Evolutionary conservation across 2,888 invertebrate species (phyloP).

Genomic region (Pollenia amentaria): DNA sequence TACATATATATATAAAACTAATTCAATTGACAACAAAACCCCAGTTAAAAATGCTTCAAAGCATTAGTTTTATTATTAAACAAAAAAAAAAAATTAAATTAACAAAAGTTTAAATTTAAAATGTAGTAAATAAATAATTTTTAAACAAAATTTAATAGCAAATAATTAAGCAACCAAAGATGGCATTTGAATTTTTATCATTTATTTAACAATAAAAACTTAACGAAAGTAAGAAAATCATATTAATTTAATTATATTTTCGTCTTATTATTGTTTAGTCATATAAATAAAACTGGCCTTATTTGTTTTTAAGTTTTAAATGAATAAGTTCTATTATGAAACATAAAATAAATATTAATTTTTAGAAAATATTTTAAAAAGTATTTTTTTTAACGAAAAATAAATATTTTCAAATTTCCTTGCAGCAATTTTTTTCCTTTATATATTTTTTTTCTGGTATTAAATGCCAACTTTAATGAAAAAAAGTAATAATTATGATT

Average conservation of each 20-base stretch:
- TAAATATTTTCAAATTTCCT: conserved; percentile 5
- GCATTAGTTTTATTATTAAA: conserved; percentile 36
- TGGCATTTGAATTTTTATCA: conserved; percentile 67
- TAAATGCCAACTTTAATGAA: conserved; percentile 57
- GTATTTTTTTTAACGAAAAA: background rate
- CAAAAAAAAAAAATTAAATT: background rate
- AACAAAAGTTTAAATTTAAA: conserved; percentile 26
- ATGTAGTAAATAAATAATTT: conserved; percentile 62
- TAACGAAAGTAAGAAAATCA: conserved; percentile 8
- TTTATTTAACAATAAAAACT: conserved; percentile 6
- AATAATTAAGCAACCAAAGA: conserved; percentile 73
- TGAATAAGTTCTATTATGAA: conserved; percentile 47
- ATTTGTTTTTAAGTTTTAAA: conserved; percentile 72
- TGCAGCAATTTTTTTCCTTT: conserved; percentile 14
- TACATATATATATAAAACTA: conserved; percentile 12
- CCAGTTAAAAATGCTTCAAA: conserved; percentile 65
- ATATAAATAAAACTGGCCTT: conserved; percentile 66
- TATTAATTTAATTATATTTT: conserved; percentile 45
- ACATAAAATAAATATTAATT: conserved; percentile 14
- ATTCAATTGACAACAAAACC: conserved; percentile 31
- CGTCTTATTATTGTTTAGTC: conserved; percentile 51
- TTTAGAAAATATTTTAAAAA: conserved; percentile 22
- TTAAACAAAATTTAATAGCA: conserved; percentile 59
- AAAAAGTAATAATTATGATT: conserved; percentile 15
- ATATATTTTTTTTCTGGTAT: conserved; percentile 56